A percentile compares a stretch with the other conserved stretches of the same genome.
Evolutionary conservation across 2,797 vertebrate genomes (phyloP).

Genomic region (Urophycis tenuis): DNA sequence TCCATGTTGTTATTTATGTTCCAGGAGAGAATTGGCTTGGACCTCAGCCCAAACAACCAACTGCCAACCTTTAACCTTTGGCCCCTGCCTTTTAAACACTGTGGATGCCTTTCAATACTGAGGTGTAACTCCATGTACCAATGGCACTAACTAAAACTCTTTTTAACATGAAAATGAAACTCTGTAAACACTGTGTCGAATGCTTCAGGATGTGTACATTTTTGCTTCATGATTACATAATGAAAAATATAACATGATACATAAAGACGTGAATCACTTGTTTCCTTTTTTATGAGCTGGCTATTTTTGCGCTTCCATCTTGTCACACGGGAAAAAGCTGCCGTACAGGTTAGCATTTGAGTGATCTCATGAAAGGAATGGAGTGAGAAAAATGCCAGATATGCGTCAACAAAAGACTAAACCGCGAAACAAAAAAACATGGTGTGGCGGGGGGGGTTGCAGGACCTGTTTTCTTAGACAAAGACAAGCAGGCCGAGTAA

Average conservation of each 20-base stretch:
- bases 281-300: neutral
- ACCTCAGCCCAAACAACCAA: slow-evolving; percentile 66
- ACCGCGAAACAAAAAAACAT: slow-evolving; percentile 39
- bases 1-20: slow-evolving; percentile 38
- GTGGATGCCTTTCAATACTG: neutral
- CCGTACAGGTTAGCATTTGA: slow-evolving; percentile 44
- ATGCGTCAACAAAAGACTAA: slow-evolving; percentile 45
- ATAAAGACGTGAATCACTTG: too few relatives aligned
- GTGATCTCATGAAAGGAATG: slow-evolving; percentile 10
- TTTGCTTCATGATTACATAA: slow-evolving; percentile 9
- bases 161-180: neutral
- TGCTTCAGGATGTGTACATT: neutral
- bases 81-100: slow-evolving; percentile 7
- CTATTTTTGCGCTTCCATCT: neutral
- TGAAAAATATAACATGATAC: neutral
- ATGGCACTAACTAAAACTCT: neutral
- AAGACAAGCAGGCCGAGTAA: slow-evolving; percentile 33
- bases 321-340: slow-evolving; percentile 34
- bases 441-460: slow-evolving; percentile 41
- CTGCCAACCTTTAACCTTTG: slow-evolving; percentile 56
- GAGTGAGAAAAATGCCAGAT: slow-evolving; percentile 15
- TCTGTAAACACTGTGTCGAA: neutral
- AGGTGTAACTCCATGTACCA: neutral
- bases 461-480: slow-evolving; percentile 59
- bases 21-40: slow-evolving; percentile 90